These are phyloP conservation scores for Cactoblastis cactorum DNA, from an alignment of 2,888 invertebrate genomes.

Conservation along the genomic window DNA sequence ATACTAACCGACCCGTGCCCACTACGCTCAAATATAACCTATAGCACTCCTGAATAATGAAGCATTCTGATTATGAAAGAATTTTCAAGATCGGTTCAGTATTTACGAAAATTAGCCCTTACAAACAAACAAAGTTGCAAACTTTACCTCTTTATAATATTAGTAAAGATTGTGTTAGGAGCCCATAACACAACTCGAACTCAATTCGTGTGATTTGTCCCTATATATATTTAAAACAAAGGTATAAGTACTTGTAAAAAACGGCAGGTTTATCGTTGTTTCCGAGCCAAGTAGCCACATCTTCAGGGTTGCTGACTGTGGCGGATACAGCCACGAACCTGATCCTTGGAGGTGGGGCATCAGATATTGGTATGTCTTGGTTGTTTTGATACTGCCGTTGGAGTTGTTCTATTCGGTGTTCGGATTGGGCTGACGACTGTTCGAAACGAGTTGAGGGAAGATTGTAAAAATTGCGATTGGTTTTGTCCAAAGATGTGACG, in stretches of 20 bases:
- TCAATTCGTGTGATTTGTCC: too few relatives aligned
- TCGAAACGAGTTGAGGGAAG: background rate
- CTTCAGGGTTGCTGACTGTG: conserved; percentile 87
- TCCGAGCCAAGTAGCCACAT: conserved; percentile 86
- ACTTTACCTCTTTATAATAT: too few relatives aligned
- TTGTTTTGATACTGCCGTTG: conserved; percentile 44
- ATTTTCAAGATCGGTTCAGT: too few relatives aligned
- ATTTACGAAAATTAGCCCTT: too few relatives aligned
- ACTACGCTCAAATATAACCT: too few relatives aligned
- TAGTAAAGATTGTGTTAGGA: too few relatives aligned
- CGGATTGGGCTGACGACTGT: conserved; percentile 58
- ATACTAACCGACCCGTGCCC: too few relatives aligned
- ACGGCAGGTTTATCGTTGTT: conserved; percentile 64
- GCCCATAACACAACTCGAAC: too few relatives aligned
- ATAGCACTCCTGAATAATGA: too few relatives aligned
- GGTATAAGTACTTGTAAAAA: conserved; percentile 64
- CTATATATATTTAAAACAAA: background rate
- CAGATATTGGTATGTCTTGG: conserved; percentile 13
- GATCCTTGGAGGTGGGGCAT: conserved; percentile 50
- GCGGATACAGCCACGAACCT: conserved; percentile 89
- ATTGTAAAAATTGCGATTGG: background rate
- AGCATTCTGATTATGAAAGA: too few relatives aligned
- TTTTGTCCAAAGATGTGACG: too few relatives aligned
- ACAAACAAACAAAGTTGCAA: too few relatives aligned
- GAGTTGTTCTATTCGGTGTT: conserved; percentile 56